These are phyloP conservation scores for Fabriciana adippe DNA, from an alignment of 2,888 invertebrate species.

Conservation along the genomic window DNA sequence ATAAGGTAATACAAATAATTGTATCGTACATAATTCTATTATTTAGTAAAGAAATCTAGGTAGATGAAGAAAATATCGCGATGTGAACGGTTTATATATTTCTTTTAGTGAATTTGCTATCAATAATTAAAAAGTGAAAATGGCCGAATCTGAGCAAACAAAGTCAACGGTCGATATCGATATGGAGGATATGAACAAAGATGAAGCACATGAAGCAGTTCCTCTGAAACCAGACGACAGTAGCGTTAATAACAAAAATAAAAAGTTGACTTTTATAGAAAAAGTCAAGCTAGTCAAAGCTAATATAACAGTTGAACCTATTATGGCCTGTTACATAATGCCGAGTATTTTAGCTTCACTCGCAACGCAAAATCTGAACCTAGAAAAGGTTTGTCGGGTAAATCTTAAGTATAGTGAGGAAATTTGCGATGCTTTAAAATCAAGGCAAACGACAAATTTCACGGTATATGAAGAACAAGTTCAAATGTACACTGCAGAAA, in stretches of 20 bases:
- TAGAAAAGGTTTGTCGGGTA: constrained; percentile 92
- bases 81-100: constrained; percentile 29
- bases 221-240: constrained; percentile 54
- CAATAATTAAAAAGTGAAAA: constrained; percentile 16
- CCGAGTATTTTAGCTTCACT: constrained; percentile 85
- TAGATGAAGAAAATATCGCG: constrained; percentile 30
- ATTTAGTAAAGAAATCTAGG: constrained; percentile 43
- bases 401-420: constrained; percentile 87
- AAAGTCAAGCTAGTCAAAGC: constrained; percentile 65
- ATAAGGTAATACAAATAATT: constrained; percentile 46
- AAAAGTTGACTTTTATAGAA: constrained; percentile 55
- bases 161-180: constrained; percentile 35
- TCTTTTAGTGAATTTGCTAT: constrained; percentile 7
- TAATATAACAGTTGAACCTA: constrained; percentile 87
- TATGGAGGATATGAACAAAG: constrained; percentile 47
- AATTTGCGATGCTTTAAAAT: constrained; percentile 88
- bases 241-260: constrained; percentile 38
- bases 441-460: constrained; percentile 85
- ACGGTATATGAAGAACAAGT: constrained; percentile 83
- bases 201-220: constrained; percentile 50
- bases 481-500: constrained; percentile 87
- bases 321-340: constrained; percentile 83
- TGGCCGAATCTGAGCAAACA: constrained; percentile 35
- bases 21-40: constrained; percentile 47
- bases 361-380: constrained; percentile 90